Conservation (phyloP, 2,797 vertebrate species). For the Sebastiscus albofasciatus region DNA sequence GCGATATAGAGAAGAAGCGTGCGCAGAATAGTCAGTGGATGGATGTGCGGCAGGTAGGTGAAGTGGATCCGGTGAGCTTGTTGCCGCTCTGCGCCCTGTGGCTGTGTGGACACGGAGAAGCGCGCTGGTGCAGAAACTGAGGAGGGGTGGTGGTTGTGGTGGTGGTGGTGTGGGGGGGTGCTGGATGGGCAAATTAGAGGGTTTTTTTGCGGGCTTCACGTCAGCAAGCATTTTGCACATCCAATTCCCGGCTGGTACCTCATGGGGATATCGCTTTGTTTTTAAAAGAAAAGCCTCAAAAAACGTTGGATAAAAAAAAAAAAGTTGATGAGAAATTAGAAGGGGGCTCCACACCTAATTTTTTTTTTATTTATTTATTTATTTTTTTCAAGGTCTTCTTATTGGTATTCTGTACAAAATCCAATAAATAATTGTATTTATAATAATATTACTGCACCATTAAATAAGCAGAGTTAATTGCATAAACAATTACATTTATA, state of each 20-base stretch:
- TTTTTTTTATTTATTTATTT: too few relatives aligned
- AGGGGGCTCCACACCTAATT: neutral
- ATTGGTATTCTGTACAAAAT: too few relatives aligned
- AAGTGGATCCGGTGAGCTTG: conserved; percentile 19
- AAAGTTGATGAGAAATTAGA: conserved; percentile 7
- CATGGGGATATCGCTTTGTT: neutral
- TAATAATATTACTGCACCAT: too few relatives aligned
- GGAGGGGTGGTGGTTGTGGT: neutral
- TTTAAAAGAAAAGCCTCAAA: too few relatives aligned
- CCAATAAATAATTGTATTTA: too few relatives aligned
- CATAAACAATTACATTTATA: too few relatives aligned
- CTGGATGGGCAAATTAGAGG: conserved; percentile 63
- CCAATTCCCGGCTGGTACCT: conserved; percentile 16
- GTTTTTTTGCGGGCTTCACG: conserved; percentile 49
- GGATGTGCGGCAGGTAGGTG: neutral
- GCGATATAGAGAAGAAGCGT: neutral
- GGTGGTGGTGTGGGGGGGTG: neutral
- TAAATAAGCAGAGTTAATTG: too few relatives aligned
- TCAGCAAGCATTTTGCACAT: conserved; percentile 57
- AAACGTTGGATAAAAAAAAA: neutral
- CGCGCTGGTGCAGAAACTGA: conserved; percentile 49
- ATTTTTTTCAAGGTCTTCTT: too few relatives aligned
- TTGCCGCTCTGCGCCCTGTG: conserved; percentile 45
- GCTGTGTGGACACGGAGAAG: conserved; percentile 38
- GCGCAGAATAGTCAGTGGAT: neutral